Conservation (phyloP, 2,113 vertebrate species). For the Pyxicephalus adspersus region DNA sequence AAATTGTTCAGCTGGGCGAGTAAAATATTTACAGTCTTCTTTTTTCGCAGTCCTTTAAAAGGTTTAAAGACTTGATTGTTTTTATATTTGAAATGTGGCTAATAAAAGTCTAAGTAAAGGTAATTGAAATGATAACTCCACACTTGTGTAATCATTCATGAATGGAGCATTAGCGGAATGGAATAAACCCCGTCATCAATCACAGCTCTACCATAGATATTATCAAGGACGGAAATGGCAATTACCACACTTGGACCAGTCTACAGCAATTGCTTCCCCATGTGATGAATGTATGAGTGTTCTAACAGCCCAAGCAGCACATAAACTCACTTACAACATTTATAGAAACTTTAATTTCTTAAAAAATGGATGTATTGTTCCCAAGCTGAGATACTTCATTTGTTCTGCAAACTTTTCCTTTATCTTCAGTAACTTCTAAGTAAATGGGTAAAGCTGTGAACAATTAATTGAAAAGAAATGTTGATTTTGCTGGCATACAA, state of each 20-base stretch:
- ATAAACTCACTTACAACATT: background rate
- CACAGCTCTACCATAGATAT: background rate
- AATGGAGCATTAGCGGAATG: no score
- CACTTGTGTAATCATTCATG: no score
- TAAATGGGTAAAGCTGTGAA: background rate
- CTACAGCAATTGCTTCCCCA: background rate
- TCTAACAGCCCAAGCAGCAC: background rate
- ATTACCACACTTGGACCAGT: background rate
- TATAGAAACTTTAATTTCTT: background rate
- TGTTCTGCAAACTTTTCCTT: conserved; percentile 23
- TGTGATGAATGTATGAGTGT: conserved; percentile 23
- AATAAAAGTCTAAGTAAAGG: no score
- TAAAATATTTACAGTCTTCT: no score
- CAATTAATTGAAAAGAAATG: conserved; percentile 9
- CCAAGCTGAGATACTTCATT: conserved; percentile 23
- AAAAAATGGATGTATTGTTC: conserved; percentile 15
- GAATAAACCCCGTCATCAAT: no score
- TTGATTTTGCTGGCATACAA: no score
- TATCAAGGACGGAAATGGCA: conserved; percentile 12
- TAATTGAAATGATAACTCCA: no score
- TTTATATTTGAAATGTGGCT: no score
- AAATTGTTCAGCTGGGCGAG: no score
- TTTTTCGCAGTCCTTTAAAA: no score
- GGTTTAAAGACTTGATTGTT: no score
- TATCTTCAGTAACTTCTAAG: conserved; percentile 21